Percentiles rank a stretch among this genome's conserved stretches.
Conservation (phyloP, 2,797 vertebrate species). For the Tolypeutes matacus region DNA sequence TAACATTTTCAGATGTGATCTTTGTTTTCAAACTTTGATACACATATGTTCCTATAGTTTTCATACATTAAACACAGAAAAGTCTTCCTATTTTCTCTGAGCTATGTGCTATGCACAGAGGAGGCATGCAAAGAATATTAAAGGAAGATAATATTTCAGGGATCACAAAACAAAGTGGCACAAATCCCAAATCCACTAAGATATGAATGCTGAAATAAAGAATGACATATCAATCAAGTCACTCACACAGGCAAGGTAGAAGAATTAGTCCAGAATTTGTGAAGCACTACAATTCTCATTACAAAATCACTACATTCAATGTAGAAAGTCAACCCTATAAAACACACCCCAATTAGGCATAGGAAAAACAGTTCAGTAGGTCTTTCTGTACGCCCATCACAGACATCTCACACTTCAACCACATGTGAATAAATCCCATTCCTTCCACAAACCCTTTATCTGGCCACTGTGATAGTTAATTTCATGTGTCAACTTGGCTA, state of each 20-base stretch:
- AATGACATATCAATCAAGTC: background rate
- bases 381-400: too few relatives aligned
- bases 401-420: background rate
- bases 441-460: background rate
- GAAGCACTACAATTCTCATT: background rate
- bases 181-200: accelerated
- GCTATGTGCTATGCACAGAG: background rate
- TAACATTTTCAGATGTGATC: background rate
- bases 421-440: background rate
- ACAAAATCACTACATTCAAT: background rate
- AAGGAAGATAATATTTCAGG: background rate
- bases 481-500: too few relatives aligned
- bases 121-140: background rate
- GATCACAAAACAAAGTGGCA: background rate
- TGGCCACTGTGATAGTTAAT: too few relatives aligned
- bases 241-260: background rate
- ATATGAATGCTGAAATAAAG: background rate
- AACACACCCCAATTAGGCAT: background rate
- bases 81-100: background rate
- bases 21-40: background rate
- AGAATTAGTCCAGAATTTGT: background rate
- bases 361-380: accelerated
- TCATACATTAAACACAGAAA: background rate
- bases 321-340: background rate
- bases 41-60: accelerated